A percentile compares a stretch with the other conserved stretches of the same genome.
These are phyloP conservation scores for Entomyzon cyanotis DNA, from an alignment of 2,113 vertebrate species.

Conservation along the genomic window DNA sequence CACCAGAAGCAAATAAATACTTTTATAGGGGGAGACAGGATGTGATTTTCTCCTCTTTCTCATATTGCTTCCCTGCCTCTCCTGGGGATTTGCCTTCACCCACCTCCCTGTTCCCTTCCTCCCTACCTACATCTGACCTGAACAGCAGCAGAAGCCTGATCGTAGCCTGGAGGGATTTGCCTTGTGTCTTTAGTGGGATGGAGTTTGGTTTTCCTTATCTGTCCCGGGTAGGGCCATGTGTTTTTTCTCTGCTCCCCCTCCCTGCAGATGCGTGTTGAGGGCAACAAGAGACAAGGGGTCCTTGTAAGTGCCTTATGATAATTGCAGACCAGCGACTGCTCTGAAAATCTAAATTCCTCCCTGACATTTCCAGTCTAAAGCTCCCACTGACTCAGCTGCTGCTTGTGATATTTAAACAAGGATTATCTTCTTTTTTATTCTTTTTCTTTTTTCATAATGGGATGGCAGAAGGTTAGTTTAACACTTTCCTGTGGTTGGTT, in stretches of 20 bases:
- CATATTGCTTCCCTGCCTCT: neutral
- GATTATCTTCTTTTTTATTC: constrained; percentile 67
- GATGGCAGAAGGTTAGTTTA: constrained; percentile 60
- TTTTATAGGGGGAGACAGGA: neutral
- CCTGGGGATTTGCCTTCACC: neutral
- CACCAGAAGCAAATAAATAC: neutral
- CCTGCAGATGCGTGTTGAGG: neutral
- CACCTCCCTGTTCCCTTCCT: neutral
- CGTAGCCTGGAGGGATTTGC: neutral
- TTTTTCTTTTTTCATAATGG: constrained; percentile 53
- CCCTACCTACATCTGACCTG: neutral
- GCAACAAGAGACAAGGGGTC: neutral
- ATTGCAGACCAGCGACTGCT: constrained; percentile 66
- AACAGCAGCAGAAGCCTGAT: neutral
- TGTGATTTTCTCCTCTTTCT: neutral
- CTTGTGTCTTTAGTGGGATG: neutral
- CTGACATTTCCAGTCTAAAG: constrained; percentile 80
- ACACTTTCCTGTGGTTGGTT: constrained; percentile 60
- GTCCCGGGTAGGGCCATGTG: neutral
- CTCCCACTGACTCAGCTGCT: constrained; percentile 48
- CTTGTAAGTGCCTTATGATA: constrained; percentile 65
- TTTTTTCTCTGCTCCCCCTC: neutral
- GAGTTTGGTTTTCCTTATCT: neutral
- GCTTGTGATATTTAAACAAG: constrained; percentile 76
- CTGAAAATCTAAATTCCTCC: constrained; percentile 70